Evolutionary conservation across 37 sponge, comb jelly and placozoan genomes (phyloP), one percentile per base, ranked within the genome.

Genomic region (Amphimedon queenslandica): DNA sequence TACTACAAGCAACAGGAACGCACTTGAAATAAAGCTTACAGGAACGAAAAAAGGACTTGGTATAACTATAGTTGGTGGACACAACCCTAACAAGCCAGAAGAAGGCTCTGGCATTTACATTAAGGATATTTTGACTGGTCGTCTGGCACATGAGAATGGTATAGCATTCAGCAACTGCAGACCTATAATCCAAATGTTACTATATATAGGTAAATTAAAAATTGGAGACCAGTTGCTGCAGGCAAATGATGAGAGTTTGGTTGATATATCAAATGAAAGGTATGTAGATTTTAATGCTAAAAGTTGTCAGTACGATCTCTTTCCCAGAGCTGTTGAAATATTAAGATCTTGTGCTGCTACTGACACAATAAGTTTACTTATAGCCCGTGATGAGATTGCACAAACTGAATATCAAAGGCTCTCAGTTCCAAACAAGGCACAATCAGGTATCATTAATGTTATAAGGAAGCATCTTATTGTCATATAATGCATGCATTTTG

Each of bases 221-320:
- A 65, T 53, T 69, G 90, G 90, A 61, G 90, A 90, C 32, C 85
- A 90, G 58, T 74, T 90, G 0, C 25, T 90, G 69, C 57, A 80
- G 39, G 82, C 70, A 2, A 90, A 90, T 74, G 90, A 86, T 25
- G 67, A 6, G 21, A 77, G 70, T 35, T 51, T 90, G 1, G 57
- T 77, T 38, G 86, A 78, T 57, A 82, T 90, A 0, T 90, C 90
- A 2, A 84, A 84, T 38, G 78, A 76, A 25, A 66, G 42, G 90
- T 85, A 55, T 77, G n/a, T n/a, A n/a, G n/a, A n/a, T n/a, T n/a
- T n/a, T n/a, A n/a, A n/a, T n/a, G n/a, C n/a, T 47, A 18, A 47
- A 18, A 47, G 13, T 47, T 47, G 13, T 11, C 34, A 43, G 51
- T 56, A 83, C 8, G 51, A 47, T 47, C 51, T 47, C 13, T 47